These are phyloP conservation scores for Clepsis dumicolana DNA, from an alignment of 2,888 invertebrate genomes.

Conservation along the genomic window DNA sequence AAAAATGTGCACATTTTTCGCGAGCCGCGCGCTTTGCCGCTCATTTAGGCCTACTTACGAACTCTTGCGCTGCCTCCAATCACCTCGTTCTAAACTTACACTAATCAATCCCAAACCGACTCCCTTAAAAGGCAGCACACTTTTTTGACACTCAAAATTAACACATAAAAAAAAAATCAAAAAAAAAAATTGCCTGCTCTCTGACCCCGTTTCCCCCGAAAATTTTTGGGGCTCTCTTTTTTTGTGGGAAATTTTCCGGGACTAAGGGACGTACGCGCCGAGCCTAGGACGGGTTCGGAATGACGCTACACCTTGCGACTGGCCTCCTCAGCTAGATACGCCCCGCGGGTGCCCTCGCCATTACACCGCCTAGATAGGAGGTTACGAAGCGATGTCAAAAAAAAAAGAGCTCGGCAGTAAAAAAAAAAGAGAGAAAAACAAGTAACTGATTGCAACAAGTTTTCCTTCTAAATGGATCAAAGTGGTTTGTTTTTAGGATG, in stretches of 20 bases:
- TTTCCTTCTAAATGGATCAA: too few relatives aligned
- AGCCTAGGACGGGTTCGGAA: constrained; percentile 2
- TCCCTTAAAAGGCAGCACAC: constrained; percentile 27
- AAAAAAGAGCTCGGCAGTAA: neutral
- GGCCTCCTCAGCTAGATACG: constrained; percentile 1
- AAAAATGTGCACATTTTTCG: constrained; percentile 75
- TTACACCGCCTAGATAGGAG: neutral
- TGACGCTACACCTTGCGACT: constrained; percentile 30
- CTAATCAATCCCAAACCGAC: constrained; percentile 27
- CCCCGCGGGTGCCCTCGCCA: constrained; percentile 28
- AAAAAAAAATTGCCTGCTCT: neutral
- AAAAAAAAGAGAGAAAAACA: neutral
- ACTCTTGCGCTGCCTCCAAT: constrained; percentile 48
- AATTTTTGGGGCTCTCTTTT: constrained; percentile 5
- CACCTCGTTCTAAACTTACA: constrained; percentile 37
- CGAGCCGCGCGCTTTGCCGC: constrained; percentile 62
- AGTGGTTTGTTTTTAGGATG: too few relatives aligned
- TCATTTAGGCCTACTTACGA: constrained; percentile 73
- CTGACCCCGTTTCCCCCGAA: neutral
- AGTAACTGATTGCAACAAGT: too few relatives aligned
- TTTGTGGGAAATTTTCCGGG: constrained; percentile 4
- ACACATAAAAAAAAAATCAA: neutral
- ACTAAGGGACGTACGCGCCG: constrained; percentile 25
- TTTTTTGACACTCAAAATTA: neutral
- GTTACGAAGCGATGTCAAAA: neutral